Percentiles rank a stretch among this genome's conserved stretches.
These are phyloP conservation scores for Leptestheria dahalacensis DNA, from an alignment of 1,140 invertebrate species.

Conservation along the genomic window DNA sequence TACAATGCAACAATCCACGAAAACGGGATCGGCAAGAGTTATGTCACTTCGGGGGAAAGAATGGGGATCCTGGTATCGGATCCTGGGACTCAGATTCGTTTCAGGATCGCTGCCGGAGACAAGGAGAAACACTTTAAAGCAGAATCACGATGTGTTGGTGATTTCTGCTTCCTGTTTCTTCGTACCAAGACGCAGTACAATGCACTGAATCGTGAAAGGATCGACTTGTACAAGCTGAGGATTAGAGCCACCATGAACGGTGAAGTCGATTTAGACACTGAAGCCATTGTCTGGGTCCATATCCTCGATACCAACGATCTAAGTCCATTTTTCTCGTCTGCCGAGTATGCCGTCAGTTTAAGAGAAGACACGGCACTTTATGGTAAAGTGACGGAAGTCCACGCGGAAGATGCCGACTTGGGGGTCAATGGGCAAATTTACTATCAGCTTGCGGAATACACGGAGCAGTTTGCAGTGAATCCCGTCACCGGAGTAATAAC, in stretches of 20 bases:
- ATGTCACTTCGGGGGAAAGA: constrained; percentile 41
- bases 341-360: constrained; percentile 67
- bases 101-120: constrained; percentile 68
- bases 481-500: constrained; percentile 78
- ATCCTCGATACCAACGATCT: constrained; percentile 83
- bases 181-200: constrained; percentile 68
- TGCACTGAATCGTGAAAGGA: constrained; percentile 78
- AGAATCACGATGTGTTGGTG: constrained; percentile 67
- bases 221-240: constrained; percentile 62
- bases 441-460: constrained; percentile 73
- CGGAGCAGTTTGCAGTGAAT: constrained; percentile 75
- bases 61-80: constrained; percentile 44
- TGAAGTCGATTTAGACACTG: constrained; percentile 40
- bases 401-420: constrained; percentile 83
- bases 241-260: constrained; percentile 57
- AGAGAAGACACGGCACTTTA: constrained; percentile 75
- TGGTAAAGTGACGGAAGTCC: constrained; percentile 33
- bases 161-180: constrained; percentile 83
- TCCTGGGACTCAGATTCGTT: constrained; percentile 40
- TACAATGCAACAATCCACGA: constrained; percentile 88
- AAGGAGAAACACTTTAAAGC: constrained; percentile 82
- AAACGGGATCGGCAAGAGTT: constrained; percentile 75
- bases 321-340: constrained; percentile 76
- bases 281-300: constrained; percentile 56
- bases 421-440: constrained; percentile 91